A percentile compares a stretch with the other conserved stretches of the same genome.
Conservation (phyloP, 2,888 invertebrate species). For the Entomobrya proxima region DNA sequence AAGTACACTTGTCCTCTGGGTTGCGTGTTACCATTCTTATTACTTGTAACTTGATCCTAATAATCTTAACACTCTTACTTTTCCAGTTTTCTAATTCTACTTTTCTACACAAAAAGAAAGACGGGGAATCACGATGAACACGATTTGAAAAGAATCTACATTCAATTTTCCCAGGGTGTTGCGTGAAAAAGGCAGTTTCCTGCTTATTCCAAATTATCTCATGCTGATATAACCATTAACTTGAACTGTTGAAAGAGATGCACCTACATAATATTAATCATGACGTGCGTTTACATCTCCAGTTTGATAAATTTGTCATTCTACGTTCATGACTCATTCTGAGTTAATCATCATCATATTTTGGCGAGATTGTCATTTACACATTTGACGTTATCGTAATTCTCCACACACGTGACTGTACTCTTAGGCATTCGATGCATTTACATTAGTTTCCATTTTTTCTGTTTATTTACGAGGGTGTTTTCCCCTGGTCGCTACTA, state of each 20-base stretch:
- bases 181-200: not conserved
- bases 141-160: not conserved
- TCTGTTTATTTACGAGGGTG: constrained; percentile 39
- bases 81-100: not conserved
- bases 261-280: too few relatives aligned
- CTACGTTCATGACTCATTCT: constrained; percentile 35
- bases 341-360: constrained; percentile 46
- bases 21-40: too few relatives aligned
- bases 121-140: not conserved
- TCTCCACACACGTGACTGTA: too few relatives aligned
- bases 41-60: not conserved
- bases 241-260: not conserved
- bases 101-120: not conserved
- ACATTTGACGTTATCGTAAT: not conserved
- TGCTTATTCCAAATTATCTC: constrained; percentile 4
- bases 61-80: not conserved
- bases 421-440: not conserved
- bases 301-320: not conserved
- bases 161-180: constrained; percentile 2
- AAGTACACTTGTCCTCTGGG: not conserved
- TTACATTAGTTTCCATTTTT: not conserved
- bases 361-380: constrained; percentile 15
- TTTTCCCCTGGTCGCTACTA: not conserved
- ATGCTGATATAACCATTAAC: not conserved
- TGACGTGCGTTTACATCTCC: too few relatives aligned